These are phyloP conservation scores for Astropecten irregularis DNA, from an alignment of 53 echinoderm and acorn worm genomes.

Conservation along the genomic window DNA sequence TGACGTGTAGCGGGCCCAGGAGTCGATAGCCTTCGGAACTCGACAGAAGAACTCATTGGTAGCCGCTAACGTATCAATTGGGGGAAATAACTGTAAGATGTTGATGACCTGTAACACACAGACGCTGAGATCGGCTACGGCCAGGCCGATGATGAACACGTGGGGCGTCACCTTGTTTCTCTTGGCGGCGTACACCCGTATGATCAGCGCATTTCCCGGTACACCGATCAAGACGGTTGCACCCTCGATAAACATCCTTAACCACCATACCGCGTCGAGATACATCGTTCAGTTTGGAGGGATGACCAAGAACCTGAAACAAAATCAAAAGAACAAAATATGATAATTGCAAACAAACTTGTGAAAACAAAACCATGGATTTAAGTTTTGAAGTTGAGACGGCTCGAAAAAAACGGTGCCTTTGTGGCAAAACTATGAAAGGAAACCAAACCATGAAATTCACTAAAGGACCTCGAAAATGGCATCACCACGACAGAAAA, in stretches of 20 bases:
- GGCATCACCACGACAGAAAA: no score
- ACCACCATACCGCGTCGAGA: conserved; percentile 21
- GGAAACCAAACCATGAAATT: no score
- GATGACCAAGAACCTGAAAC: no score
- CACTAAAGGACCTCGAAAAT: no score
- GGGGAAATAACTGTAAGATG: not conserved
- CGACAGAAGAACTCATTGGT: conserved; percentile 20
- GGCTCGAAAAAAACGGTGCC: no score
- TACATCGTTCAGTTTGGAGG: no score
- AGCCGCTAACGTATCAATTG: not conserved
- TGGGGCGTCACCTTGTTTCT: conserved; percentile 4
- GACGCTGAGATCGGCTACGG: conserved; percentile 5
- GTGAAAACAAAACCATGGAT: no score
- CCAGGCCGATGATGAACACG: conserved; percentile 28
- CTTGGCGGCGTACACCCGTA: conserved; percentile 16
- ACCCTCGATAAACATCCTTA: not conserved
- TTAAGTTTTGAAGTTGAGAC: no score
- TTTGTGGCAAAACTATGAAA: no score
- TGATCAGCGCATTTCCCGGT: conserved; percentile 9
- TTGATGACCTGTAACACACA: not conserved
- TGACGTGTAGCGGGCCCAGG: not conserved
- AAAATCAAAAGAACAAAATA: no score
- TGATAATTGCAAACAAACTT: no score
- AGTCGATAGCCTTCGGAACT: not conserved
- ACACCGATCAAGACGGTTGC: not conserved